Base-by-base conservation (phyloP, 2,113 vertebrate genomes). In the Dasyornis broadbenti region DNA sequence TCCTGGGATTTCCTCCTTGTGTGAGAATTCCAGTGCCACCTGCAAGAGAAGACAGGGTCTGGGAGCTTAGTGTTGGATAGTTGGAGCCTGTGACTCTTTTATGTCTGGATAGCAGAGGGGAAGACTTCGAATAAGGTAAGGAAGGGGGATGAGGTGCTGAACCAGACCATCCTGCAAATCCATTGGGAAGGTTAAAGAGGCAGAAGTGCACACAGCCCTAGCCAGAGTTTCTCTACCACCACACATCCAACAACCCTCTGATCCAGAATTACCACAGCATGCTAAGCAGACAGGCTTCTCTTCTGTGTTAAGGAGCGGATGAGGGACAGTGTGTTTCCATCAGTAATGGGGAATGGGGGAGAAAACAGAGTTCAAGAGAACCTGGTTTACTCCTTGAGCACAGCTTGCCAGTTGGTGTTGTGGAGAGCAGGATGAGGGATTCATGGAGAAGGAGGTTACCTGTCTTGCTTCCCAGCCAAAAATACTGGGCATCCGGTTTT, bases 11-110 rank as follows among this genome's bases (percentile, higher is more conserved):
- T 90, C 70, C 60, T 97, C 93, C 47, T 95, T 81, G 9, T 45
- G 71, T 53, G 97, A 97, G 82, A 97, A 97, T 26, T 69, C 66
- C 60, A 98, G 69, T 18, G 56, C 30, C 23, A 98, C 97, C 96
- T 98, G 53, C 30, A 61, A 54, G 69, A 50, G n/a, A 63, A 84
- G 45, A 33, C 3, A 39, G 42, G 16, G 44, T 65, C 72, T 70
- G 28, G 3, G 7, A 15, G 23, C 16, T 64, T 61, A 79, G 16
- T 1, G 1, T 12, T 81, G 56, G 52, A 27, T 31, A 59, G 13
- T 47, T 28, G 15, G 22, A 76, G 20, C 3, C 20, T 40, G 13
- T 68, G 44, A 64, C 12, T 64, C 53, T 81, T 22, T 20, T 3
- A 10, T 20, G 5, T 59, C 26, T 64, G 19, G 35, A 8, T 8